phyloP scores from a whole-genome alignment of 2,113 vertebrate species.

The Oriolus oriolus region DNA sequence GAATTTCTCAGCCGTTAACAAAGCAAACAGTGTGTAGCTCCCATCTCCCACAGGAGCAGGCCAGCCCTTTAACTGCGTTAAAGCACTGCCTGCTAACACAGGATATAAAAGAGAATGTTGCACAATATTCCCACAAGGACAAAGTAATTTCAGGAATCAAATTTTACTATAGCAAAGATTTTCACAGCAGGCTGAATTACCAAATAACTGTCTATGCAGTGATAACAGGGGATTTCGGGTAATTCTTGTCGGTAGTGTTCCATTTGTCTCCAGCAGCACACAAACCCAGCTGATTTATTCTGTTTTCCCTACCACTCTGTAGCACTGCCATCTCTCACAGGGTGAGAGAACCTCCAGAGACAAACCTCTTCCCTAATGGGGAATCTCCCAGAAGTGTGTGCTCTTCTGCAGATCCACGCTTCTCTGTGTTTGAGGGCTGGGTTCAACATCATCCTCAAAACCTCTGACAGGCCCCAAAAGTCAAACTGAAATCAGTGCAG shows the following conservation, averaged over 20 bases:
- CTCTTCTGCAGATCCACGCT: background rate
- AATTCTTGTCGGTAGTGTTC: conserved; percentile 8
- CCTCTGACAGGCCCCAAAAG: background rate
- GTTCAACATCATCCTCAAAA: background rate
- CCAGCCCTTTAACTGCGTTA: conserved; percentile 47
- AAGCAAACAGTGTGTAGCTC: conserved; percentile 29
- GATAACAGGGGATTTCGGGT: conserved; percentile 20
- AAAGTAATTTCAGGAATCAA: conserved; percentile 46
- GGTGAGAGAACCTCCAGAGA: background rate
- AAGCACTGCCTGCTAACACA: conserved; percentile 38
- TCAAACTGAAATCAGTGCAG: background rate
- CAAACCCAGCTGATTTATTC: conserved; percentile 5
- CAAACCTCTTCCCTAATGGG: background rate
- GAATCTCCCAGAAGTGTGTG: background rate
- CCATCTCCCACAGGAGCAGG: conserved; percentile 32
- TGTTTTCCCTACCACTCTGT: background rate
- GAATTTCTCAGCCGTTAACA: conserved; percentile 35
- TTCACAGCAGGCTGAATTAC: conserved; percentile 48
- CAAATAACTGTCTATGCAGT: conserved; percentile 42
- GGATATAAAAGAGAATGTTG: conserved; percentile 45
- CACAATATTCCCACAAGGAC: conserved; percentile 45
- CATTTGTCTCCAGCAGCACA: conserved; percentile 24
- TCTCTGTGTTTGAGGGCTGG: background rate
- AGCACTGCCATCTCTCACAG: background rate
- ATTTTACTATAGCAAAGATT: conserved; percentile 46